phyloP scores from a whole-genome alignment of 2,797 vertebrate species.

The Spheniscus humboldti region DNA sequence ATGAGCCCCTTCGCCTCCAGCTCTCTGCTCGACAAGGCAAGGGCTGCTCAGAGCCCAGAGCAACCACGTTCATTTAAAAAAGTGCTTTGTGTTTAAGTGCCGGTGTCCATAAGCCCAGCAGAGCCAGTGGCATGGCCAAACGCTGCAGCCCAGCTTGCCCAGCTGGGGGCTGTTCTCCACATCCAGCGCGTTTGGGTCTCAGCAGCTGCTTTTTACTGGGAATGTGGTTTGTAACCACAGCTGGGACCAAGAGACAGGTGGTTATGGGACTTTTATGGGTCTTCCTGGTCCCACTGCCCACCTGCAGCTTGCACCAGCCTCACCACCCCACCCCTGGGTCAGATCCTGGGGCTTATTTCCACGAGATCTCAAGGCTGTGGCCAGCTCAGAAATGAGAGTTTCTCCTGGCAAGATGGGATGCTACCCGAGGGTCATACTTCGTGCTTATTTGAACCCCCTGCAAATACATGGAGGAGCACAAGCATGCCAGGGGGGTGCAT shows the following conservation, averaged over 20 bases:
- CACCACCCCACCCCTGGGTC: accelerated
- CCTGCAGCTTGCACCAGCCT: background rate
- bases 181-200: accelerated
- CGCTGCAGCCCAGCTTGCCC: background rate
- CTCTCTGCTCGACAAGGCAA: background rate
- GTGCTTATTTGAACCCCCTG: background rate
- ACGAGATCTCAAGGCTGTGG: background rate
- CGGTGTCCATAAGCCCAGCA: background rate
- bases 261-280: background rate
- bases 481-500: accelerated
- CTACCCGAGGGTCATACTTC: accelerated
- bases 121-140: accelerated
- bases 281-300: accelerated
- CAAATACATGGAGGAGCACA: background rate
- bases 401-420: background rate
- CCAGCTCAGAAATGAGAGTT: background rate
- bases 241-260: background rate
- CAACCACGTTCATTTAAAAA: accelerated
- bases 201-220: background rate
- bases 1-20: background rate
- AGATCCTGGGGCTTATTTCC: background rate
- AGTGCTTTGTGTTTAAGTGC: background rate
- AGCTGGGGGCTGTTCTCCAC: background rate
- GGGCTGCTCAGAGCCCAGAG: background rate
- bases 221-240: background rate